A percentile compares a stretch with the other conserved stretches of the same genome.
Conservation (phyloP, 2,797 vertebrate genomes). For the Aeoliscus strigatus region DNA sequence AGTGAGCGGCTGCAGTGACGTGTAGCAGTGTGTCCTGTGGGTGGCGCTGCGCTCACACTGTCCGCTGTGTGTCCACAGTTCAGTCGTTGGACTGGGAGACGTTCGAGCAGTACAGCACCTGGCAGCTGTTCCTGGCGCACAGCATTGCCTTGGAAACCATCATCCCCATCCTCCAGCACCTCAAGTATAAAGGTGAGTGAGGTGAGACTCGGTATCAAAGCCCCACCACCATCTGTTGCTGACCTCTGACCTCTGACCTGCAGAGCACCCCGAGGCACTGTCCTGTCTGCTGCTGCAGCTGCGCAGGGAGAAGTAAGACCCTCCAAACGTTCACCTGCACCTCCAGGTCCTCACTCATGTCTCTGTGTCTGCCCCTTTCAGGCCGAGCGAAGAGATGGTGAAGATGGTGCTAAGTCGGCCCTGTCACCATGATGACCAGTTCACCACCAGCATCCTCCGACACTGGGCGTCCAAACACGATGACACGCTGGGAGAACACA, state of each 20-base stretch:
- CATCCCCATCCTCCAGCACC: constrained; percentile 94
- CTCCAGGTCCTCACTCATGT: no score
- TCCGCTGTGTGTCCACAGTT: constrained; percentile 63
- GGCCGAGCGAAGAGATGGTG: constrained; percentile 96
- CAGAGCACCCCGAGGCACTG: constrained; percentile 92
- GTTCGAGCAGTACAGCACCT: constrained; percentile 96
- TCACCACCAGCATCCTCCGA: constrained; percentile 93
- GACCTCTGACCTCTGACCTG: background rate
- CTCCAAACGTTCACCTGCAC: background rate
- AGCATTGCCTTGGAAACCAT: constrained; percentile 92
- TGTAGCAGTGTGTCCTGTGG: no score
- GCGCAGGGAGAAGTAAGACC: constrained; percentile 83
- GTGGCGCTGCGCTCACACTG: background rate
- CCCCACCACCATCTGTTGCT: background rate
- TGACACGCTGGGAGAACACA: constrained; percentile 87
- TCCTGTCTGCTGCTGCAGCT: constrained; percentile 93
- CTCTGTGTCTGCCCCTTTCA: constrained; percentile 28
- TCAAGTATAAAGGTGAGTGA: constrained; percentile 89
- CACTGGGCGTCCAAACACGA: constrained; percentile 93
- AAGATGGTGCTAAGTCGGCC: constrained; percentile 96
- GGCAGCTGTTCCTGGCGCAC: constrained; percentile 96
- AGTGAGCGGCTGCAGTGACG: constrained; percentile 72
- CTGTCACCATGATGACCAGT: constrained; percentile 90
- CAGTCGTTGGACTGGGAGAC: constrained; percentile 97
- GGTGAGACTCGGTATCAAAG: no score